Percentiles rank a stretch among this genome's conserved stretches.
Evolutionary conservation across 2,888 invertebrate genomes (phyloP).

Genomic region (Drosophila borborema): DNA sequence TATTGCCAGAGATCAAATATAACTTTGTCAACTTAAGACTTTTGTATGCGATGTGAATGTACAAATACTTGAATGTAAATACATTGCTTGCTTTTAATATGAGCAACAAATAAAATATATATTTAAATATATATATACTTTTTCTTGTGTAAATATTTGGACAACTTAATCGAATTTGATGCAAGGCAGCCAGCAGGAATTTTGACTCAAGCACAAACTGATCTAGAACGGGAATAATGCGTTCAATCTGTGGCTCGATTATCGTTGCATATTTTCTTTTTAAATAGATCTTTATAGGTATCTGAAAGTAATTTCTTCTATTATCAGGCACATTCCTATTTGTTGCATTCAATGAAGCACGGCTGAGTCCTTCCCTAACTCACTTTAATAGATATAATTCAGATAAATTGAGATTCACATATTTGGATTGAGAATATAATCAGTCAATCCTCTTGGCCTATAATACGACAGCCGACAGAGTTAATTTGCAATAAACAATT

Average conservation of each 20-base stretch:
- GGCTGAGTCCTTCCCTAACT: too few relatives aligned
- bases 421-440: too few relatives aligned
- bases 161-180: not conserved
- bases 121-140: not conserved
- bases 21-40: slow-evolving; percentile 53
- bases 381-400: too few relatives aligned
- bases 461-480: not conserved
- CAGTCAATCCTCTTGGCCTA: not conserved
- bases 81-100: slow-evolving; percentile 4
- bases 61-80: slow-evolving; percentile 3
- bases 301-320: too few relatives aligned
- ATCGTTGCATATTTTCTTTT: too few relatives aligned
- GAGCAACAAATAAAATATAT: not conserved
- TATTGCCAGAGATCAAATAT: slow-evolving; percentile 59
- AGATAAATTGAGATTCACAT: too few relatives aligned
- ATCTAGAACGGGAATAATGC: not conserved
- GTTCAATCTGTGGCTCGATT: too few relatives aligned
- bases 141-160: not conserved
- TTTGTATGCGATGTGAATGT: slow-evolving; percentile 2
- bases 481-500: not conserved
- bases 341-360: too few relatives aligned
- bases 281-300: too few relatives aligned
- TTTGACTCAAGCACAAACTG: not conserved
- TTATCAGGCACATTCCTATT: too few relatives aligned
- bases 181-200: not conserved